Percentiles rank a stretch among this genome's conserved stretches.
phyloP scores from a whole-genome alignment of 2,797 vertebrate genomes.

The Siniperca scherzeri region DNA sequence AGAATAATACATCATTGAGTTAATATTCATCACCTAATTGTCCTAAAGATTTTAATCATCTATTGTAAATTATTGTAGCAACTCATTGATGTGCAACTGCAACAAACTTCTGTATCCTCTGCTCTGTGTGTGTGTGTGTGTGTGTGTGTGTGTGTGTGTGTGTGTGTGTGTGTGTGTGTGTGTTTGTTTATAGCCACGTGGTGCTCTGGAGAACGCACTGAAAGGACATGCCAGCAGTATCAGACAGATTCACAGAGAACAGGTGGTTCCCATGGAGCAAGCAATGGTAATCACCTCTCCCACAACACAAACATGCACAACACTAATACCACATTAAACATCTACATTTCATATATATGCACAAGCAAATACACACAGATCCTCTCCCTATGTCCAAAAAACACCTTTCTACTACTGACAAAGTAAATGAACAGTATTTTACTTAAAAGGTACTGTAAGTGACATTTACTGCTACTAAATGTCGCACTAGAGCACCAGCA shows the following conservation, averaged over 20 bases:
- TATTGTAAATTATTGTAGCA: background rate
- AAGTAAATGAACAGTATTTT: background rate
- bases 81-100: background rate
- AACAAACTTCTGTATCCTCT: background rate
- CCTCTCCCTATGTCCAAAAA: background rate
- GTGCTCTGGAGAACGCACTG: constrained; percentile 90
- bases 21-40: background rate
- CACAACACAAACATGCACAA: constrained; percentile 4
- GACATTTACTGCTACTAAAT: background rate
- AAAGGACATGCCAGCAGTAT: constrained; percentile 90
- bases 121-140: background rate
- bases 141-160: constrained; percentile 24
- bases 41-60: background rate
- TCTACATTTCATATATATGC: background rate
- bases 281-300: constrained; percentile 88
- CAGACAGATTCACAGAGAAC: constrained; percentile 88
- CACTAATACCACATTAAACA: background rate
- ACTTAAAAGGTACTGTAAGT: background rate
- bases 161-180: constrained; percentile 8
- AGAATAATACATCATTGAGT: constrained; percentile 6
- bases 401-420: background rate
- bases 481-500: no score
- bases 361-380: background rate
- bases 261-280: constrained; percentile 91
- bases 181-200: constrained; percentile 87